phyloP scores from a whole-genome alignment of 2,888 invertebrate genomes.

The Endotricha flammealis region DNA sequence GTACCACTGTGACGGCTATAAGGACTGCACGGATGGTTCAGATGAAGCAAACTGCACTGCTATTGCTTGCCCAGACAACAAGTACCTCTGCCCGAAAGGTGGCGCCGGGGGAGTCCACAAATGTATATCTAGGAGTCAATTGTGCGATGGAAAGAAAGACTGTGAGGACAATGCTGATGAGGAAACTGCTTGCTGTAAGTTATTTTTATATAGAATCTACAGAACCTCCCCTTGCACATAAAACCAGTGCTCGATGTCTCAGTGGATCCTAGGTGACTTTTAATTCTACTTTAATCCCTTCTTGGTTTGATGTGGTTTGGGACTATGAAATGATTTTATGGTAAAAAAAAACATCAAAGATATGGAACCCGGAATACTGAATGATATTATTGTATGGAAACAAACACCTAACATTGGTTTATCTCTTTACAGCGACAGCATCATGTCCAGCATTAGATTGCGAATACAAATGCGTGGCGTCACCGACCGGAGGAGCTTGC shows the following conservation, averaged over 20 bases:
- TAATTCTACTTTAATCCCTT: too few relatives aligned
- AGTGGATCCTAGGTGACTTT: too few relatives aligned
- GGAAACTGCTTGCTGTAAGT: constrained; percentile 92
- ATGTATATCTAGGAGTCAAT: constrained; percentile 91
- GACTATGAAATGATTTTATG: too few relatives aligned
- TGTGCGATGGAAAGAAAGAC: constrained; percentile 94
- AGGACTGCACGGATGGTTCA: constrained; percentile 94
- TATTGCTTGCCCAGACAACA: constrained; percentile 92
- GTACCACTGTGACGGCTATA: constrained; percentile 91
- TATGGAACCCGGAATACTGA: too few relatives aligned
- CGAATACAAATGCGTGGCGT: constrained; percentile 94
- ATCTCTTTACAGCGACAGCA: constrained; percentile 80
- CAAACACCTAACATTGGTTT: too few relatives aligned
- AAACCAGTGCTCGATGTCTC: too few relatives aligned
- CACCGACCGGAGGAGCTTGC: constrained; percentile 93
- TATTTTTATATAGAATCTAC: neutral
- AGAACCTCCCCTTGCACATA: too few relatives aligned
- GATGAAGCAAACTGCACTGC: constrained; percentile 93
- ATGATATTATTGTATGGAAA: too few relatives aligned
- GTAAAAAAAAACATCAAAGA: too few relatives aligned
- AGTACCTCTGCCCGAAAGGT: constrained; percentile 91
- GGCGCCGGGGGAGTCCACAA: constrained; percentile 85
- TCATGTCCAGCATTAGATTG: constrained; percentile 92
- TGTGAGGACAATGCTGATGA: constrained; percentile 96
- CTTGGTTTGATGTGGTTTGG: too few relatives aligned